phyloP scores from a whole-genome alignment of 2,113 vertebrate species.

The Baryphthengus martii region DNA sequence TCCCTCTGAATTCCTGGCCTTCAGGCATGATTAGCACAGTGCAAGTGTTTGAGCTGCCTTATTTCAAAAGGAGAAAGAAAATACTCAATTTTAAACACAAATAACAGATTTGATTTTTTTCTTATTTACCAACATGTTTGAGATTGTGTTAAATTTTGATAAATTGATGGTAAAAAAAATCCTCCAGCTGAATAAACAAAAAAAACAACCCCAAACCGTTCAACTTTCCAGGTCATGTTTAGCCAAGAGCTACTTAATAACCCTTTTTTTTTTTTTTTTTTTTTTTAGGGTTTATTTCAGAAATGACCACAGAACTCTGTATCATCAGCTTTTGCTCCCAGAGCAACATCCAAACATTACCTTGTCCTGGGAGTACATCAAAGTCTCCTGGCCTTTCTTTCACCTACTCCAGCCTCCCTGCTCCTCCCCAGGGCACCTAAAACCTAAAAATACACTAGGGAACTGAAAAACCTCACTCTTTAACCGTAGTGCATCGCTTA shows the following conservation, averaged over 20 bases:
- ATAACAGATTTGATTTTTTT: neutral
- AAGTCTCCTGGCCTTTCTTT: constrained; percentile 17
- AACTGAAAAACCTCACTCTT: neutral
- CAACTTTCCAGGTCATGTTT: neutral
- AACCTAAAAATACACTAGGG: neutral
- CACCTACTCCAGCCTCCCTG: neutral
- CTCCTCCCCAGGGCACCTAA: neutral
- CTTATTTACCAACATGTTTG: neutral
- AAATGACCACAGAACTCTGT: neutral
- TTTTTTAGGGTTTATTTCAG: neutral
- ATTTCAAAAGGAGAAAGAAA: neutral
- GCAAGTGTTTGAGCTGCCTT: neutral
- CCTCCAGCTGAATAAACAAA: neutral
- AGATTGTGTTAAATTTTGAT: constrained; percentile 4
- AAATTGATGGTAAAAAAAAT: neutral
- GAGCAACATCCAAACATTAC: neutral
- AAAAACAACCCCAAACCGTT: neutral
- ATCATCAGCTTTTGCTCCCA: constrained; percentile 3
- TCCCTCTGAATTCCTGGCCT: constrained; percentile 23
- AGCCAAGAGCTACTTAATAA: neutral
- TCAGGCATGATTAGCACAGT: neutral
- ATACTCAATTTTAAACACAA: neutral
- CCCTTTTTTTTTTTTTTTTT: neutral
- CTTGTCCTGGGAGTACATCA: neutral
- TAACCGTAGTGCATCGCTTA: neutral